Percentiles rank a stretch among this genome's conserved stretches.
Evolutionary conservation across 1,140 invertebrate species (phyloP).

Genomic region (Drosophila miranda): DNA sequence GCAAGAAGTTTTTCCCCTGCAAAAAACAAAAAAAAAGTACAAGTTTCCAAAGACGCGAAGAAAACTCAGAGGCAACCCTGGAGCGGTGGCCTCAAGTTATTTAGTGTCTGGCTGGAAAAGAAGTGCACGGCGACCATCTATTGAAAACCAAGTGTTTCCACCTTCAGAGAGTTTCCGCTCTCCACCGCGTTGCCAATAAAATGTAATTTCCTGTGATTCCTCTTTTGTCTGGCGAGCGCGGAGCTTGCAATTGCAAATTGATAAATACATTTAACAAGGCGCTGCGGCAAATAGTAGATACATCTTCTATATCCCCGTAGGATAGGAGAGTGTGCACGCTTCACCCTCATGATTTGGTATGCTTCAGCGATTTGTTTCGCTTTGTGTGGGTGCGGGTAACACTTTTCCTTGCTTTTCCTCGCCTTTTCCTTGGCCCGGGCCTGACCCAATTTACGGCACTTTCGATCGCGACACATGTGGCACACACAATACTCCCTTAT

Average conservation of each 20-base stretch:
- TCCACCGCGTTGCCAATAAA: constrained; percentile 56
- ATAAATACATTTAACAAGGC: constrained; percentile 70
- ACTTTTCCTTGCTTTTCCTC: constrained; percentile 18
- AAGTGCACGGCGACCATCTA: too few species aligned
- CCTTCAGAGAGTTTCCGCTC: too few species aligned
- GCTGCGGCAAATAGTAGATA: constrained; percentile 43
- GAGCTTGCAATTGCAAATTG: constrained; percentile 70
- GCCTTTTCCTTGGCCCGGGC: constrained; percentile 15
- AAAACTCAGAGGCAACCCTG: too few species aligned
- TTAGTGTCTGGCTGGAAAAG: too few species aligned
- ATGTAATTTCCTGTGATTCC: constrained; percentile 73
- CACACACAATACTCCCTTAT: constrained; percentile 6
- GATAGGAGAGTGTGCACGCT: constrained; percentile 49
- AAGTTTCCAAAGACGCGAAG: too few species aligned
- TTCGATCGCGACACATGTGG: constrained; percentile 71
- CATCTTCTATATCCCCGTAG: constrained; percentile 1
- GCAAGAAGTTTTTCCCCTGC: constrained; percentile 23
- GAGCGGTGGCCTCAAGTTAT: too few species aligned
- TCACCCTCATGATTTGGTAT: constrained; percentile 63
- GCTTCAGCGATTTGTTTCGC: constrained; percentile 68
- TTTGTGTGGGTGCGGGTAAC: constrained; percentile 38
- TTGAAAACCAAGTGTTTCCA: too few species aligned
- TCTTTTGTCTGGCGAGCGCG: constrained; percentile 55
- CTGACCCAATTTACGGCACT: constrained; percentile 78
- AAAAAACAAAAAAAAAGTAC: too few species aligned